Conservation (phyloP, 2,888 invertebrate genomes). For the Acanthopleura granulata region DNA sequence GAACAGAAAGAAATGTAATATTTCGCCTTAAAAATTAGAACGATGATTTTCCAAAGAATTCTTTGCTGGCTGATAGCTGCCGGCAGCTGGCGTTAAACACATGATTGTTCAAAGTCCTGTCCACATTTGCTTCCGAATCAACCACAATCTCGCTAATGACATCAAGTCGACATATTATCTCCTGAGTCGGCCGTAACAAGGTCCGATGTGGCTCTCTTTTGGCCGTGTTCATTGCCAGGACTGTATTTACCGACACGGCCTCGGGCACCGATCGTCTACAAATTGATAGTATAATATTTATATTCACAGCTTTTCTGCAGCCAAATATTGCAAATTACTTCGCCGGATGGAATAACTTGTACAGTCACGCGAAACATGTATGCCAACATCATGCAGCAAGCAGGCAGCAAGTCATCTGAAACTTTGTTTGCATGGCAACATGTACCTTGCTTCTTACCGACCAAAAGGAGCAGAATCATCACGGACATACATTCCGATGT, state of each 20-base stretch:
- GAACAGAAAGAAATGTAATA: neutral
- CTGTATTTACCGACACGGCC: conserved; percentile 10
- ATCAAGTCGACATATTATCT: conserved; percentile 4
- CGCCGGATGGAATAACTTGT: no score
- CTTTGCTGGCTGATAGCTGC: no score
- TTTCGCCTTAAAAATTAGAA: conserved; percentile 8
- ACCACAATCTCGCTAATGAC: conserved; percentile 6
- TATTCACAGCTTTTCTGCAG: neutral
- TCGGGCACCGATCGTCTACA: neutral
- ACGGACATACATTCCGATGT: no score
- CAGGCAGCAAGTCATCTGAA: no score
- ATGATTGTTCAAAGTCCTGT: neutral
- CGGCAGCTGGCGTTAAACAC: no score
- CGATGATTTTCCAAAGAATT: conserved; percentile 2
- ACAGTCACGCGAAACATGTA: no score
- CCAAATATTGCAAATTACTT: no score
- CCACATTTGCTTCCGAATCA: conserved; percentile 5
- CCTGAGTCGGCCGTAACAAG: neutral
- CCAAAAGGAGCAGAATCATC: no score
- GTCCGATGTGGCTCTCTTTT: neutral
- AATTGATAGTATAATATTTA: conserved; percentile 10
- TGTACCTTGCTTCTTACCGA: no score
- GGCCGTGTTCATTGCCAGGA: neutral
- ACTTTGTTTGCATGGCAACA: no score
- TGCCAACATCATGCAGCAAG: no score